These are phyloP conservation scores for Takifugu rubripes DNA, from an alignment of 2,797 vertebrate species.

Conservation along the genomic window DNA sequence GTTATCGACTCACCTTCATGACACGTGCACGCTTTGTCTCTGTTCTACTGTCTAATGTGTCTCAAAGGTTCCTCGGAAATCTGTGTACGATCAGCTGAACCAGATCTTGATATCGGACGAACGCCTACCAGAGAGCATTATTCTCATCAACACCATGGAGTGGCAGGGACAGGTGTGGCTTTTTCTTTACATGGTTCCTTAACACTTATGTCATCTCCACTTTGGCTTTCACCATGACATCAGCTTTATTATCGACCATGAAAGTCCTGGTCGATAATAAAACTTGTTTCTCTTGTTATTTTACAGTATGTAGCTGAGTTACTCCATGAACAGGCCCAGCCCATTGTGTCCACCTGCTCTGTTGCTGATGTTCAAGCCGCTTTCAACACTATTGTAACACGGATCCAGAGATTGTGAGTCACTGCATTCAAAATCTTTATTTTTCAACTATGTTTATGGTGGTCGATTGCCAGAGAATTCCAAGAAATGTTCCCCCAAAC, in stretches of 20 bases:
- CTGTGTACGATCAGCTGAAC: slow-evolving; percentile 82
- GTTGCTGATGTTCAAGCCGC: slow-evolving; percentile 79
- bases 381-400: slow-evolving; percentile 82
- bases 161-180: slow-evolving; percentile 80
- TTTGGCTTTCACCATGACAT: too few relatives aligned
- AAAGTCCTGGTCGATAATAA: neutral
- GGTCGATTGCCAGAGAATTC: slow-evolving; percentile 26
- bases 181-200: neutral
- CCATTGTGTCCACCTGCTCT: slow-evolving; percentile 80
- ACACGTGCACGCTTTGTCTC: too few relatives aligned
- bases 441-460: slow-evolving; percentile 4
- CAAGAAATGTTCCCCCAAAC: slow-evolving; percentile 16
- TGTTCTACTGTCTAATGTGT: slow-evolving; percentile 19
- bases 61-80: slow-evolving; percentile 78
- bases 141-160: slow-evolving; percentile 80
- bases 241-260: too few relatives aligned
- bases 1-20: too few relatives aligned
- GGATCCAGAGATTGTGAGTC: slow-evolving; percentile 84
- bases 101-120: slow-evolving; percentile 82
- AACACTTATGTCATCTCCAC: too few relatives aligned
- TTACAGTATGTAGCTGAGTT: slow-evolving; percentile 77
- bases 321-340: slow-evolving; percentile 77
- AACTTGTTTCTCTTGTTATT: slow-evolving; percentile 34
- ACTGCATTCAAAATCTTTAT: neutral
- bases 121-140: slow-evolving; percentile 79